Evolutionary conservation across 64 coral and sea anemone species (phyloP).

Genomic region (Actinia tenebrosa): DNA sequence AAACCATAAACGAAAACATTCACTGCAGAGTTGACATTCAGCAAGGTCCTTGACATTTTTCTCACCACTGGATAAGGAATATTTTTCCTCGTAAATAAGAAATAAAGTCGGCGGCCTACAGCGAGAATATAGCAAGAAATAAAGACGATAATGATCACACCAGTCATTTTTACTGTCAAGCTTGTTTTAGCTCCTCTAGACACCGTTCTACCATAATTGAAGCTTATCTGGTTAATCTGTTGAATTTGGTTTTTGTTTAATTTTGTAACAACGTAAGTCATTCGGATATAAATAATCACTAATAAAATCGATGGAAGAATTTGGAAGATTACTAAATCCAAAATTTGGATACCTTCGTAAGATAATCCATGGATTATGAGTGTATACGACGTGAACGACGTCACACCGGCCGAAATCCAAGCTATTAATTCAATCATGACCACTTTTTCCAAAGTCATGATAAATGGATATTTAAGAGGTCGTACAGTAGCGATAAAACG

Average conservation of each 20-base stretch:
- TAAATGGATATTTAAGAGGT: not conserved
- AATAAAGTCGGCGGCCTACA: not conserved
- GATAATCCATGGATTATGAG: not conserved
- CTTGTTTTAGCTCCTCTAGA: not conserved
- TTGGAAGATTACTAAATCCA: not conserved
- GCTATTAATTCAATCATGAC: not conserved
- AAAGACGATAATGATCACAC: not conserved
- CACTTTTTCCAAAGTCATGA: not conserved
- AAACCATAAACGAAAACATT: not conserved
- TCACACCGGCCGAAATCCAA: not conserved
- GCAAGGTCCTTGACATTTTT: not conserved
- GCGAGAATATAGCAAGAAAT: not conserved
- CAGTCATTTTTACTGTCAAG: not conserved
- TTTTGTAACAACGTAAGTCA: not conserved
- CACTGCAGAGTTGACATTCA: not conserved
- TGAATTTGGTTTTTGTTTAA: not conserved
- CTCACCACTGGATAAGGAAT: not conserved
- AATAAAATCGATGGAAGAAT: not conserved
- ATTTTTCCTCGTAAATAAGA: not conserved
- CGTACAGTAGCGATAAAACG: not conserved
- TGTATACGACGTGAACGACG: not conserved
- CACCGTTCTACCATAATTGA: not conserved
- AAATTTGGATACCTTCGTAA: not conserved
- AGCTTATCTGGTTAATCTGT: not conserved
- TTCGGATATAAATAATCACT: not conserved